Base-by-base conservation (phyloP, 2,113 vertebrate species). In the Picathartes gymnocephalus region DNA sequence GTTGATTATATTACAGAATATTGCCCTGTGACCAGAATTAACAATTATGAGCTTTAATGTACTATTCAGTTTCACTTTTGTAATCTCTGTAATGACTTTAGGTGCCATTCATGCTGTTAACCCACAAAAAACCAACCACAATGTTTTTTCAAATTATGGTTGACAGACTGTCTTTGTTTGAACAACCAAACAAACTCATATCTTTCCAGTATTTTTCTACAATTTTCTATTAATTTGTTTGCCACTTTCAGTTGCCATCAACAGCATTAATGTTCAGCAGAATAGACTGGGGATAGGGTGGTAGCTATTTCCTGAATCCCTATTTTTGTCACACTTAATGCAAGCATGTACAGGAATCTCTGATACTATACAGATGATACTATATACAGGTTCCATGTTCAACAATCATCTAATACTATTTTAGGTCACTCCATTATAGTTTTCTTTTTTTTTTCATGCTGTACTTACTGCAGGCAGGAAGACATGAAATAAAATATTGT, bases 181-280 rank as follows among this genome's bases (percentile, higher is more conserved):
- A 90, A 56, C 62, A 91, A 90, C 82, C 54, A 81, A 93, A 56
- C 3, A 93, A 93, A 88, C 15, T 86, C 50, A 30, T 12, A 88
- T 70, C 90, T 96, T 97, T 96, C 89, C 70, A 92, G 57, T 60
- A 82, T 83, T 95, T 96, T 91, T 78, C 70, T 69, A 81, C 70
- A 94, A 87, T 58, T 78, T 19, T 78, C 42, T 89, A 56, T 95
- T 96, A 70, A 87, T 89, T 96, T 95, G 40, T 95, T 96, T 93
- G 77, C 30, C 51, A 35, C 87, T 94, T 88, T 90, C 61, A 68
- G 18, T 93, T 81, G 27, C 66, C 60, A 71, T 95, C 60, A 95
- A 85, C 40, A 92, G 44, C 60, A 72, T 53, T 30, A 80, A 30
- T 95, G 80, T 89, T 95, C 72, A 64, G 33, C 30, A 31, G 35